These are phyloP conservation scores for Camponotus fellah DNA, from an alignment of 2,888 invertebrate genomes.

Conservation along the genomic window DNA sequence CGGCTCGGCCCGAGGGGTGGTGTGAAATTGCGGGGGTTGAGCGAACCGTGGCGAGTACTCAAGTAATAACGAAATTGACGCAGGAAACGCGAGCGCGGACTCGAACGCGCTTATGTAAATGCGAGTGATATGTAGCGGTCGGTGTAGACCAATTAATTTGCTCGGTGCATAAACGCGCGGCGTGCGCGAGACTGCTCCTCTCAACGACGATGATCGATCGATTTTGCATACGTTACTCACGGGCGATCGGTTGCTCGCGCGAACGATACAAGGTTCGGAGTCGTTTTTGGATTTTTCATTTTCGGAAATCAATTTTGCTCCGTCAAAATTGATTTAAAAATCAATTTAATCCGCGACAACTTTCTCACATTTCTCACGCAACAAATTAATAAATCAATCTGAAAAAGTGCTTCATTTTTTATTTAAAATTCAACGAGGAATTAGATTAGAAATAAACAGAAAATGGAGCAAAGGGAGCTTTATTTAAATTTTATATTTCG, in stretches of 20 bases:
- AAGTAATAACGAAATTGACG: slow-evolving; percentile 73
- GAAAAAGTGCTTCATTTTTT: too few species aligned
- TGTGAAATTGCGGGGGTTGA: slow-evolving; percentile 27
- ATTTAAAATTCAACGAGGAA: background rate
- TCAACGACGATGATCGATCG: slow-evolving; percentile 66
- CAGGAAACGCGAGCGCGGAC: slow-evolving; percentile 50
- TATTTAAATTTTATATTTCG: background rate
- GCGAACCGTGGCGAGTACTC: slow-evolving; percentile 51
- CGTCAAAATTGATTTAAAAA: background rate
- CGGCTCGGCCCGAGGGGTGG: slow-evolving; percentile 36
- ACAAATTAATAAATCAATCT: too few species aligned
- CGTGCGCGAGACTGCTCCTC: slow-evolving; percentile 68
- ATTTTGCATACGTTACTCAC: slow-evolving; percentile 51
- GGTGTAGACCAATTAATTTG: slow-evolving; percentile 73
- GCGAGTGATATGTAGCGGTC: slow-evolving; percentile 64
- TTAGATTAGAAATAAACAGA: background rate
- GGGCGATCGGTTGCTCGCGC: slow-evolving; percentile 38
- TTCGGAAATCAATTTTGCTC: background rate
- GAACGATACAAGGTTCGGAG: background rate
- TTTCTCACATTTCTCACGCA: background rate
- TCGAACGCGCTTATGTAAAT: slow-evolving; percentile 69
- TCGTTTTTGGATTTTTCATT: slow-evolving; percentile 46
- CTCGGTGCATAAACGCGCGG: slow-evolving; percentile 66
- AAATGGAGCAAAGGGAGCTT: background rate
- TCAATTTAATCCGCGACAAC: background rate